Base-by-base conservation (phyloP, 2,797 vertebrate species). In the Harpagifer antarcticus region DNA sequence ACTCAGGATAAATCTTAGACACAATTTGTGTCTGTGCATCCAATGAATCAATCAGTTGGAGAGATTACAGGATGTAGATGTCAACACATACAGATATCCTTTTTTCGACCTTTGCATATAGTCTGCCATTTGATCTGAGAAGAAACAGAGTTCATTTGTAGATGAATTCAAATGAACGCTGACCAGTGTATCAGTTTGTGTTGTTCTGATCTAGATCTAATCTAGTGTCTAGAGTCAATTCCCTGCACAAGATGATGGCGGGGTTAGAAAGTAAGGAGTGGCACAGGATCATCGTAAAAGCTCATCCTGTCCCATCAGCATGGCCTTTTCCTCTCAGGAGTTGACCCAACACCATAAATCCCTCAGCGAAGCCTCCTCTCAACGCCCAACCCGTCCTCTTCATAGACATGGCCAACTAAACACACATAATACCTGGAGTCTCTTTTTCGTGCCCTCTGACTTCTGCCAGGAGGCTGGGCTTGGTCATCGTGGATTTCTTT, bases 331-430 rank as follows among this genome's bases (percentile, higher is more conserved):
- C 85, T 75, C 84, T 80, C 57, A 61, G 79, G 80, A 79, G 72
- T 69, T 67, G 76, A 81, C 73, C 76, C 60, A 17, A 55, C 31
- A 2, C 76, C 63, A 74, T 91, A 89, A 91, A 92, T 74, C 77
- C 77, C 50, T 92, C 88, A 80, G 66, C 86, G 19, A 44, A 0
- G 43, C 44, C 70, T 67, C 19, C 16, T 67, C 62, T 68, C 83
- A 83, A 75, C 88, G 52, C 84, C 90, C 89, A 72, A 9, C 70
- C 77, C 57, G 16, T 66, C 78, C 78, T 70, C 78, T 61, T 50
- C 49, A 6, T 77, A 66, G 74, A 75, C 45, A 27, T 69, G 71
- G 71, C 71, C 50, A 78, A 50, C 47, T 33, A 43, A 64, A 82
- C 68, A 68, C 68, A 74, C 68, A 66, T 40, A 14, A 37, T 49